These are phyloP conservation scores for Trissoscelio sp. DNA, from an alignment of 2,888 invertebrate genomes.

Conservation along the genomic window DNA sequence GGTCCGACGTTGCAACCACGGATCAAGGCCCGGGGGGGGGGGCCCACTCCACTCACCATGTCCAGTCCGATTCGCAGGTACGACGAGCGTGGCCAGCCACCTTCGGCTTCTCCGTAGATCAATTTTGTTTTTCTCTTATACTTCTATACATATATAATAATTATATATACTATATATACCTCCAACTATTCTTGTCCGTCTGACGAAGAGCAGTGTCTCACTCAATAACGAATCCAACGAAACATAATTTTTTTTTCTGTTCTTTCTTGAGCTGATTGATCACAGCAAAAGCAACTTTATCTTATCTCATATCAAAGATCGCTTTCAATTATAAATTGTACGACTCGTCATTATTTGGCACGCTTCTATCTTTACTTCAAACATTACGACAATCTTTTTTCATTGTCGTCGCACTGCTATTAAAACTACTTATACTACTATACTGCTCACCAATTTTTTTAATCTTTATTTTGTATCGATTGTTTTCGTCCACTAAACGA, in stretches of 20 bases:
- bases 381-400: conserved; percentile 26
- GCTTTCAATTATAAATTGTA: conserved; percentile 39
- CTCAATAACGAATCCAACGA: conserved; percentile 20
- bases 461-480: conserved; percentile 3
- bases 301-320: conserved; percentile 31
- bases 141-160: conserved; percentile 6
- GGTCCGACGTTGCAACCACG: conserved; percentile 96
- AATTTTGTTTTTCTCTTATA: conserved; percentile 7
- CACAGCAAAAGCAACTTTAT: conserved; percentile 43
- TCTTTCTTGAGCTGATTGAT: conserved; percentile 33
- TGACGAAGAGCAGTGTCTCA: conserved; percentile 49
- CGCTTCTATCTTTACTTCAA: conserved; percentile 29
- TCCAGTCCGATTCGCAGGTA: conserved; percentile 95
- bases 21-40: conserved; percentile 94
- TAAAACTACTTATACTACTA: conserved; percentile 9
- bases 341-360: conserved; percentile 32
- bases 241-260: too few relatives aligned
- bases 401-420: conserved; percentile 41
- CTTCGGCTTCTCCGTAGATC: conserved; percentile 12
- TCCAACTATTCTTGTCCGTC: conserved; percentile 25
- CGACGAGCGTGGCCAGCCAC: conserved; percentile 71
- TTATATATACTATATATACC: conserved; percentile 27
- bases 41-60: conserved; percentile 94
- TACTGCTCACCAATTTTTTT: conserved; percentile 22
- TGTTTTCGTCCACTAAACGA: neutral